Base-by-base conservation (phyloP, 2,797 vertebrate species). In the Yasuhikotakia modesta region DNA sequence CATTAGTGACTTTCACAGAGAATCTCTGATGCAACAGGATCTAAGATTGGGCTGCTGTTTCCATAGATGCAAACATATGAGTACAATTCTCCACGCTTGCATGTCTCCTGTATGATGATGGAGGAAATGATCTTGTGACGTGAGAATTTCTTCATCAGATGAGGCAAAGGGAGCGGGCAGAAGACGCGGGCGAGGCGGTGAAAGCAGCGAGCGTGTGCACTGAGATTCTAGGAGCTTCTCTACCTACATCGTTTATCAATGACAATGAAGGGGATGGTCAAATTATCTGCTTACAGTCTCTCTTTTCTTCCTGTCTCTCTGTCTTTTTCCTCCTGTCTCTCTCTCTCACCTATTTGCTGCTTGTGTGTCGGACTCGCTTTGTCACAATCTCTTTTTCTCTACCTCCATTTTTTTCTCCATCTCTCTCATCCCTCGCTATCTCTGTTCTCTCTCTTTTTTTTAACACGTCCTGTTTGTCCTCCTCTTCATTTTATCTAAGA, bases 211-310 rank as follows among this genome's bases (percentile, higher is more conserved):
- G 53, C 70, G 77, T 70, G 81, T 83, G 80, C 79, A 27, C 39
- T 64, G 53, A 82, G 76, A 12, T 71, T 63, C 61, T 78, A 70
- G 71, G 83, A 73, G 76, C 73, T 79, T 69, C 82, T 86, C 79
- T 86, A 83, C 86, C 87, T 85, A 83, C 87, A 88, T 87, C 87
- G 84, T 91, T 88, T 70, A 89, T 93, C 90, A 90, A 87, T 90
- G 90, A 87, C 90, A 85, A 46, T 76, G 86, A 87, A 84, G 86
- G 89, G 87, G 88, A 89, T 86, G 85, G 86, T 86, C 83, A 90
- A 91, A 92, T 92, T 82, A 91, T 89, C 88, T 86, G 79, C 84
- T 86, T 84, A 87, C 83, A 87, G 76, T 27, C 81, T 88, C 79
- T 76, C 58, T 60, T 66, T 83, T 43, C 10, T 43, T 11, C 39